Evolutionary conservation across 2,797 vertebrate genomes (phyloP).

Genomic region (Anguilla megastoma): DNA sequence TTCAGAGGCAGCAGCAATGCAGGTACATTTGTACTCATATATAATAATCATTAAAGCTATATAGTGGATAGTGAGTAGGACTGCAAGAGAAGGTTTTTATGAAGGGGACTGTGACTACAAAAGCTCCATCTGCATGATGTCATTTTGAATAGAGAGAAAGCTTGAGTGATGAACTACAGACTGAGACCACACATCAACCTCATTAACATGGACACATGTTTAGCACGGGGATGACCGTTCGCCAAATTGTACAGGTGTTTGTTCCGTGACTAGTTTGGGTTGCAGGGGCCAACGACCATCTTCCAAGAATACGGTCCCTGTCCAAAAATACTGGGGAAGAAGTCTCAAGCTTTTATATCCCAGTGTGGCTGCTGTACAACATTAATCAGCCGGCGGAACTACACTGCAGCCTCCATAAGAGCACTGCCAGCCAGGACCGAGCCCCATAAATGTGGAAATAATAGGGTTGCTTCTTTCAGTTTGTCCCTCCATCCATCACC

Average conservation of each 20-base stretch:
- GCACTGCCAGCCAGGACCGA: neutral
- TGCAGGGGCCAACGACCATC: neutral
- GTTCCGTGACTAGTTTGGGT: neutral
- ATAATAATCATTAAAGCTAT: neutral
- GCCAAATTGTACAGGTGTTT: neutral
- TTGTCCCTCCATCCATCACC: slow-evolving; percentile 23
- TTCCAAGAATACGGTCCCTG: neutral
- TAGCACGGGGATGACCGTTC: neutral
- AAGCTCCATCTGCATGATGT: neutral
- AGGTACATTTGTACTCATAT: neutral
- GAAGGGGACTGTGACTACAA: neutral
- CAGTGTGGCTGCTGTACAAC: neutral
- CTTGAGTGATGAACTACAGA: neutral
- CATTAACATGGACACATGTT: neutral
- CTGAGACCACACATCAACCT: neutral
- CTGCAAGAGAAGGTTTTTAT: neutral
- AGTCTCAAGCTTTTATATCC: neutral
- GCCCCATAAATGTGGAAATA: neutral
- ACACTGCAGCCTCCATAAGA: neutral
- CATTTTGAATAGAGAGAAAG: neutral
- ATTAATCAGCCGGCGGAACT: neutral
- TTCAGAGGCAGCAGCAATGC: neutral
- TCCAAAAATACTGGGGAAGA: neutral
- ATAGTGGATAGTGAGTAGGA: neutral
- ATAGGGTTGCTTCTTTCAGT: slow-evolving; percentile 14